Base-by-base conservation (phyloP, 2,888 invertebrate genomes). In the Mythimna albipuncta region DNA sequence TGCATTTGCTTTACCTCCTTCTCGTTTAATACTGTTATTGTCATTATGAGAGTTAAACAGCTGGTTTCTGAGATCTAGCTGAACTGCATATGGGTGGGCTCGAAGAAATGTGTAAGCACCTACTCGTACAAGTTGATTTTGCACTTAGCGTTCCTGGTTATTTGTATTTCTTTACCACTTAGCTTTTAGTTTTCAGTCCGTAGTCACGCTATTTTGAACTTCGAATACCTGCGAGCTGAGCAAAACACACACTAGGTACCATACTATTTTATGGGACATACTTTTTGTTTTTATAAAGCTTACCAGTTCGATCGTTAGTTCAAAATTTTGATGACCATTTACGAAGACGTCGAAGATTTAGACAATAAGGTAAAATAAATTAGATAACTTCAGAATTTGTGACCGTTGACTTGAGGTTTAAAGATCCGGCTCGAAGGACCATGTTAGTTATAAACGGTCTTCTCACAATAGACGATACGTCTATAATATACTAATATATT, bases 1-100 rank as follows among this genome's bases (percentile, higher is more conserved):
- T 21, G 26, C 55, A 73, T 32, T 26, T 55, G n/a, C 63, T 63
- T 57, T 41, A 58, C 38, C 41, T 32, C 2, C 7, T 74, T 58
- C 50, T 16, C 2, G 52, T n/a, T 74, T 13, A 32, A 50, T 32
- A 72, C 61, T 19, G 57, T 57, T 72, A 57, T 55, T 35, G n/a
- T 32, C 54, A 61, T 5, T 72, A 35, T 13, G 16, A 32, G 26
- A 13, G n/a, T 55, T 55, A 54, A 35, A 35, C 7, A 35, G 61
- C 61, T 72, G 21, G 61, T 72, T 72, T 35, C 19, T 7, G 32
- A 72, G 44, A 44, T 26, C 44, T 72, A 50, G 47, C 26, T 64
- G 26, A 44, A n/a, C 11, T 32, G 13, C 41, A 19, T 1, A 26
- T 19, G 35, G 9, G 21, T 72, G 47, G 38, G 10, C n/a, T 57